A percentile compares a stretch with the other conserved stretches of the same genome.
These are phyloP conservation scores for Cantharis flavilabris DNA, from an alignment of 2,888 invertebrate species.

Conservation along the genomic window DNA sequence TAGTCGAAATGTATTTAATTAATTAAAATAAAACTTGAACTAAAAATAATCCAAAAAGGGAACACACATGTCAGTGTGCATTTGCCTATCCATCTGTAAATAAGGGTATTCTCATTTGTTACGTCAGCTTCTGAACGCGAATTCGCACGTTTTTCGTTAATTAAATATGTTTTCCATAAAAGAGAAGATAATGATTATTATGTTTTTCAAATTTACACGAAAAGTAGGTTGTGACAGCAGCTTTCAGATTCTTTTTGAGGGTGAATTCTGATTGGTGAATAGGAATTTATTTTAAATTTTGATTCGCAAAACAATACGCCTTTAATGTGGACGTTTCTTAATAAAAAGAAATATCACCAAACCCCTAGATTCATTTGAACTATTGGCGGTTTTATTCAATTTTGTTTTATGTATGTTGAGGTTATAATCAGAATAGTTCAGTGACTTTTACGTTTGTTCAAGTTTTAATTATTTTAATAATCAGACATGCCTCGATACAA, in stretches of 20 bases:
- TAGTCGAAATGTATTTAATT: not conserved
- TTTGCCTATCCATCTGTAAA: not conserved
- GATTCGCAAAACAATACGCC: not conserved
- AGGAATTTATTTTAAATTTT: too few relatives aligned
- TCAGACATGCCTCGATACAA: constrained; percentile 4
- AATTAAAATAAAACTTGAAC: not conserved
- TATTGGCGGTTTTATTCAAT: not conserved
- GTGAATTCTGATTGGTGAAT: too few relatives aligned
- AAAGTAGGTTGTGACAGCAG: too few relatives aligned
- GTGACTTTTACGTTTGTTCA: not conserved
- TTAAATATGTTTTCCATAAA: too few relatives aligned
- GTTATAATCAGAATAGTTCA: not conserved
- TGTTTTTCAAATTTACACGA: too few relatives aligned
- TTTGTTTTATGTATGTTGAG: not conserved
- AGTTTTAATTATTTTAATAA: not conserved
- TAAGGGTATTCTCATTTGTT: not conserved
- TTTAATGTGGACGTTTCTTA: not conserved
- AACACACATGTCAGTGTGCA: not conserved
- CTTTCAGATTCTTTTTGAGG: too few relatives aligned
- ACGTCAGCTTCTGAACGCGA: not conserved
- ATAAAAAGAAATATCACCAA: not conserved
- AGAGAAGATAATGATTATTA: too few relatives aligned
- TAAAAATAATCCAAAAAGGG: not conserved
- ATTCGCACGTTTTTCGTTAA: not conserved
- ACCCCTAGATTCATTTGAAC: not conserved